phyloP scores from a whole-genome alignment of 2,113 vertebrate species.

The Synchiropus splendidus region DNA sequence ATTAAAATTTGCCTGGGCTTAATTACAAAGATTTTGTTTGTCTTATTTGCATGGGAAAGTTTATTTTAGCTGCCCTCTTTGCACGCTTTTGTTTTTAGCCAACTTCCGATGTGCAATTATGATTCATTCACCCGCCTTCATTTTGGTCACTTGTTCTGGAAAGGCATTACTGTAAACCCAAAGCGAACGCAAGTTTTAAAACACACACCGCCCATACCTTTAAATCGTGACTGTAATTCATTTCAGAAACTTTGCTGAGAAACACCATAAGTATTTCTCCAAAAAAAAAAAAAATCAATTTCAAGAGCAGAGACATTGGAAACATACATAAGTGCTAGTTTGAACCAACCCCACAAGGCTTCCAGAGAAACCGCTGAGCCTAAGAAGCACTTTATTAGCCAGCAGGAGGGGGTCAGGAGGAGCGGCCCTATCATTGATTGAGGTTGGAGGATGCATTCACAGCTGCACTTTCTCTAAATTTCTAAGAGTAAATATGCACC shows the following conservation, averaged over 20 bases:
- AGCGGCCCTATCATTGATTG: slow-evolving; percentile 96
- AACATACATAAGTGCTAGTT: slow-evolving; percentile 87
- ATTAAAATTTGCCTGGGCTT: slow-evolving; percentile 93
- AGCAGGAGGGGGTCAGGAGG: slow-evolving; percentile 73
- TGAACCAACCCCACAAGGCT: slow-evolving; percentile 91
- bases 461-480: slow-evolving; percentile 99
- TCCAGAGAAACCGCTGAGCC: slow-evolving; percentile 81
- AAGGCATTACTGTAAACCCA: no score
- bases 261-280: slow-evolving; percentile 21
- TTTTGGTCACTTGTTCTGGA: no score
- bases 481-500: slow-evolving; percentile 99
- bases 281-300: slow-evolving; percentile 62
- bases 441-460: slow-evolving; percentile 94
- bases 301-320: slow-evolving; percentile 92
- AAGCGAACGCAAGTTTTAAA: no score
- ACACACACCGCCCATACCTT: no score
- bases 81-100: no score
- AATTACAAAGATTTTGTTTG: slow-evolving; percentile 98
- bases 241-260: slow-evolving; percentile 39
- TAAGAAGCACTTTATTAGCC: slow-evolving; percentile 99
- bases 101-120: no score
- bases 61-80: slow-evolving; percentile 54
- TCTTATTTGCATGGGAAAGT: slow-evolving; percentile 87
- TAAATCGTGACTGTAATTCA: no score
- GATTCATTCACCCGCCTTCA: no score